Conservation (phyloP, 2,888 invertebrate species). For the Sesia bembeciformis region DNA sequence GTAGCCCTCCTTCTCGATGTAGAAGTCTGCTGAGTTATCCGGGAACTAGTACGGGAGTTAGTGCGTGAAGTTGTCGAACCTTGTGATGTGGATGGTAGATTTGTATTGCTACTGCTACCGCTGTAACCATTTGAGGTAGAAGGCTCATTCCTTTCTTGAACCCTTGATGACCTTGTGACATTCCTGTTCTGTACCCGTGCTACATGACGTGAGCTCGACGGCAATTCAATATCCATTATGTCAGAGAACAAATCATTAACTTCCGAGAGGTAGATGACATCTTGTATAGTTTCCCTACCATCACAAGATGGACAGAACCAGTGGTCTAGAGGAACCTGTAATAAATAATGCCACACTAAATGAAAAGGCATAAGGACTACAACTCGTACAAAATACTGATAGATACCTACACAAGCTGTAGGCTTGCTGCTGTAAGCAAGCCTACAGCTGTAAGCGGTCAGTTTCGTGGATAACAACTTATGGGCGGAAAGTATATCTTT, state of each 20-base stretch:
- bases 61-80: conserved; percentile 11
- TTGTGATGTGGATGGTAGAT: conserved; percentile 21
- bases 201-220: conserved; percentile 29
- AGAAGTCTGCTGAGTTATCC: conserved; percentile 1
- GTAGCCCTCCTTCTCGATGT: conserved; percentile 10
- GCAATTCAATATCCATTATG: conserved; percentile 29
- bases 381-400: no score
- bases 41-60: conserved; percentile 2
- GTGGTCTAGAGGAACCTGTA: conserved; percentile 82
- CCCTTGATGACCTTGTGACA: conserved; percentile 20
- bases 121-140: conserved; percentile 33
- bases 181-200: conserved; percentile 16
- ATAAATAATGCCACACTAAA: not conserved
- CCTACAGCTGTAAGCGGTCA: not conserved
- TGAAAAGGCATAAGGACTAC: no score
- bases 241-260: conserved; percentile 62
- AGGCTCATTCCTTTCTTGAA: conserved; percentile 21
- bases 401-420: no score
- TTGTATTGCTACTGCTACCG: conserved; percentile 11
- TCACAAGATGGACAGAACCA: conserved; percentile 90
- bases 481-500: no score
- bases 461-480: no score
- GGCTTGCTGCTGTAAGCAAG: no score
- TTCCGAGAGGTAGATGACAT: conserved; percentile 34
- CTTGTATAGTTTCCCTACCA: conserved; percentile 28